phyloP scores from a whole-genome alignment of 2,797 vertebrate genomes.

The Leuciscus waleckii region DNA sequence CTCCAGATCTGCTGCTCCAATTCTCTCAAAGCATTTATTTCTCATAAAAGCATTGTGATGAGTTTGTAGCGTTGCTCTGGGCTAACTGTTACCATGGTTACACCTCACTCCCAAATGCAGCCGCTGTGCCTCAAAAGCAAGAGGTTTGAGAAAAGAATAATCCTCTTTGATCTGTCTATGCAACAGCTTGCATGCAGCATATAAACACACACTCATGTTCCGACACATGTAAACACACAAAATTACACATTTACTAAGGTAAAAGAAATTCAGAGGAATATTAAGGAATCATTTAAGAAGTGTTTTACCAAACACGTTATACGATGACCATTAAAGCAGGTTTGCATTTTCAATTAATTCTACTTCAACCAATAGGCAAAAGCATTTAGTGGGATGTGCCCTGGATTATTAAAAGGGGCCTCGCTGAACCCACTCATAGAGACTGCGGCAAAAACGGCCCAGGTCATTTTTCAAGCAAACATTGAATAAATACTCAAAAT shows the following conservation, averaged over 20 bases:
- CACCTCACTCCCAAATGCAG: constrained; percentile 41
- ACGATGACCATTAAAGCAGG: neutral
- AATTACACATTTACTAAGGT: neutral
- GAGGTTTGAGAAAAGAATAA: constrained; percentile 45
- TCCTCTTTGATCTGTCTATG: constrained; percentile 34
- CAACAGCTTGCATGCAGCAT: constrained; percentile 12
- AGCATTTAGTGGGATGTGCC: neutral
- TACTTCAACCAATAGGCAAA: neutral
- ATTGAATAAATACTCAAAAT: constrained; percentile 19
- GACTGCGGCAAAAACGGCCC: neutral
- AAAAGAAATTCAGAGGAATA: constrained; percentile 3
- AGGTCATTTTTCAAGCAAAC: constrained; percentile 29
- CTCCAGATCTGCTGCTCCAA: neutral
- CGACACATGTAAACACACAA: constrained; percentile 30
- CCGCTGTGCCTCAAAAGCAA: constrained; percentile 39
- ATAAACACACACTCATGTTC: constrained; percentile 10
- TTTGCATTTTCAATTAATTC: constrained; percentile 28
- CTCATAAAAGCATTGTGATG: constrained; percentile 46
- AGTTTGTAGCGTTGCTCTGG: constrained; percentile 48
- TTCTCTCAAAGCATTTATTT: constrained; percentile 34
- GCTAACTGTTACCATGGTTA: constrained; percentile 55
- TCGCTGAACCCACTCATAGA: neutral
- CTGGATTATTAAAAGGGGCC: constrained; percentile 27
- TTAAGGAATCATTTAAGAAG: neutral
- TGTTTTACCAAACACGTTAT: neutral